Evolutionary conservation across 2,888 invertebrate species (phyloP).

Genomic region (Athalia circularis): DNA sequence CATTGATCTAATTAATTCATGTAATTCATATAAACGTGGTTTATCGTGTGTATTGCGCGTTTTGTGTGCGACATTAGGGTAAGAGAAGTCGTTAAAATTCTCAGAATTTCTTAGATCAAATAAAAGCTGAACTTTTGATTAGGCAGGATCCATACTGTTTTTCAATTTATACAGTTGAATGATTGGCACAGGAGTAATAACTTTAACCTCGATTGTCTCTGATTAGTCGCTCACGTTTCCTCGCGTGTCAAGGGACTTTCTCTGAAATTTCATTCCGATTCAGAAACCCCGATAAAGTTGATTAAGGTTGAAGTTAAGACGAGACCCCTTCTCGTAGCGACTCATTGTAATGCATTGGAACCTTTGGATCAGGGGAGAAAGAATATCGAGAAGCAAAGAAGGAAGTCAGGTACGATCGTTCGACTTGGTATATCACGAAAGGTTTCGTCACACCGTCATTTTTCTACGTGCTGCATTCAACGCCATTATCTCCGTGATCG

Average conservation of each 20-base stretch:
- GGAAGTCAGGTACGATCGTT: slow-evolving; percentile 32
- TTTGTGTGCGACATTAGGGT: too few species aligned
- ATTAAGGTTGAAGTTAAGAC: slow-evolving; percentile 50
- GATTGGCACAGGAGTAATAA: background rate
- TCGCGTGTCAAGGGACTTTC: slow-evolving; percentile 1
- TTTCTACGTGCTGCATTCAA: slow-evolving; percentile 51
- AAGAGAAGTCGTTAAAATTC: too few species aligned
- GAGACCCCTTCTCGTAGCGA: slow-evolving; percentile 35
- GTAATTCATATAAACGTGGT: too few species aligned
- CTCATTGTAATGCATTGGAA: slow-evolving; percentile 45
- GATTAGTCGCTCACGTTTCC: background rate
- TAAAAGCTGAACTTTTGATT: too few species aligned
- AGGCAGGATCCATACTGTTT: background rate
- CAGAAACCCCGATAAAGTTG: slow-evolving; percentile 60
- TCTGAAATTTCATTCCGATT: slow-evolving; percentile 18
- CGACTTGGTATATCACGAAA: slow-evolving; percentile 69
- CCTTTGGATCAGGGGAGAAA: background rate
- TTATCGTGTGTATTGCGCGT: too few species aligned
- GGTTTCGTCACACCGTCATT: slow-evolving; percentile 61
- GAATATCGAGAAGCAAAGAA: slow-evolving; percentile 6
- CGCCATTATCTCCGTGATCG: slow-evolving; percentile 58
- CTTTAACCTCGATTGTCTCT: background rate
- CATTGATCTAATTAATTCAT: too few species aligned
- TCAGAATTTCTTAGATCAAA: too few species aligned
- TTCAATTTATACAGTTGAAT: slow-evolving; percentile 5